A percentile compares a stretch with the other conserved stretches of the same genome.
Conservation (phyloP, 2,113 vertebrate species). For the Saimiri boliviensis region DNA sequence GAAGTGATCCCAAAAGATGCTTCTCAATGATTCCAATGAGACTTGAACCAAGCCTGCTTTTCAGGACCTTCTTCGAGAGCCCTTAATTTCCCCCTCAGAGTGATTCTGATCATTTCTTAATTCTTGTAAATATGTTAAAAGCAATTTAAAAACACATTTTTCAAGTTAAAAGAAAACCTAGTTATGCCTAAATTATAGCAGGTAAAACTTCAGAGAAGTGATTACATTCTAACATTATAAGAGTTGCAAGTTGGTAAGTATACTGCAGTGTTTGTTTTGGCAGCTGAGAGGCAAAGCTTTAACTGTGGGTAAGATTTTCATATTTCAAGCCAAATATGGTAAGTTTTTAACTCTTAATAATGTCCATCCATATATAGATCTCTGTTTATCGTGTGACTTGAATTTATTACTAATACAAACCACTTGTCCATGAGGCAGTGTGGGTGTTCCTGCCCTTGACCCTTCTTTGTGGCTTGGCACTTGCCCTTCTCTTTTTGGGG, state of each 20-base stretch:
- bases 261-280: conserved; percentile 60
- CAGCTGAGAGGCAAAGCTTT: conserved; percentile 44
- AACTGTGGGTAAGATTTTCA: conserved; percentile 42
- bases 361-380: conserved; percentile 55
- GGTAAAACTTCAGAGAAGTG: not conserved
- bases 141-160: not conserved
- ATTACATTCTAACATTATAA: not conserved
- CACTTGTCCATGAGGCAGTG: not conserved
- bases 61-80: not conserved
- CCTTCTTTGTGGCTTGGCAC: not conserved
- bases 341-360: conserved; percentile 44
- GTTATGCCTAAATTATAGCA: not conserved
- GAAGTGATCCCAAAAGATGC: not conserved
- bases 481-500: not conserved
- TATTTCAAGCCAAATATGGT: conserved; percentile 72
- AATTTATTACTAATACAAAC: conserved; percentile 3
- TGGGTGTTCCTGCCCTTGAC: not conserved
- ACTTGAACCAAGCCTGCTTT: not conserved
- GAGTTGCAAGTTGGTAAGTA: not conserved
- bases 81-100: not conserved
- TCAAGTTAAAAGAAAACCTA: not conserved
- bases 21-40: not conserved
- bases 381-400: conserved; percentile 45
- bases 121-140: conserved; percentile 12
- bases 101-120: not conserved